A percentile compares a stretch with the other conserved stretches of the same genome.
These are phyloP conservation scores for Subanguina moxae DNA, from an alignment of 1,140 invertebrate species.

Conservation along the genomic window DNA sequence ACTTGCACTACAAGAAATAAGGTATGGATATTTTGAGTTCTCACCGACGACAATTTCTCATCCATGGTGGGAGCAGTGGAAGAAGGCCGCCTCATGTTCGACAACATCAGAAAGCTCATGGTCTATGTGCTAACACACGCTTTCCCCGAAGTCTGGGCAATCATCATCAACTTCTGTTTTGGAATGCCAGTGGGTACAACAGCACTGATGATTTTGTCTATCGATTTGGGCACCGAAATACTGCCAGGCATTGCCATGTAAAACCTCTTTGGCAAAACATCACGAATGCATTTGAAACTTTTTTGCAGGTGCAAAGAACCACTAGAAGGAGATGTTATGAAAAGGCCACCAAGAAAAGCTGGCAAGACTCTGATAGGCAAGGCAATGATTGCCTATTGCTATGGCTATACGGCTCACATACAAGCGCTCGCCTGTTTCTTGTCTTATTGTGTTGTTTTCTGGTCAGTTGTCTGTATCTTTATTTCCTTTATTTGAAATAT, in stretches of 20 bases:
- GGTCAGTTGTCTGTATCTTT: conserved; percentile 23
- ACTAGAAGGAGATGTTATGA: conserved; percentile 47
- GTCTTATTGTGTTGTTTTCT: conserved; percentile 44
- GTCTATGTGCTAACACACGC: conserved; percentile 53
- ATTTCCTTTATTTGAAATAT: no score
- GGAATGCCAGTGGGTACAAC: conserved; percentile 42
- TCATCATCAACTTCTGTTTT: conserved; percentile 38
- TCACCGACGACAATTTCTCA: conserved; percentile 59
- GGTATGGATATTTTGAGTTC: conserved; percentile 32
- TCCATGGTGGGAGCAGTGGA: conserved; percentile 58
- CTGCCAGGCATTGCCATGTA: conserved; percentile 62
- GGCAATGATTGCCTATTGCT: conserved; percentile 36
- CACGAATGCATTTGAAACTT: no score
- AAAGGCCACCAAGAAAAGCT: conserved; percentile 56
- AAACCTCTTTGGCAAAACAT: no score
- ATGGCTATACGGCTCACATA: conserved; percentile 33
- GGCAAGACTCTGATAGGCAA: conserved; percentile 56
- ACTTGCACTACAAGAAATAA: neutral
- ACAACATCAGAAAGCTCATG: conserved; percentile 62
- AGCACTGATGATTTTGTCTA: conserved; percentile 48
- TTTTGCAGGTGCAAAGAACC: conserved; percentile 56
- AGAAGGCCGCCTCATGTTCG: conserved; percentile 61
- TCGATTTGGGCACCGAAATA: conserved; percentile 55
- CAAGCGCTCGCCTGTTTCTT: conserved; percentile 44
- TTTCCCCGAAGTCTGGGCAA: conserved; percentile 39